Base-by-base conservation (phyloP, 1,140 invertebrate species). In the Sarcophaga peregrina region DNA sequence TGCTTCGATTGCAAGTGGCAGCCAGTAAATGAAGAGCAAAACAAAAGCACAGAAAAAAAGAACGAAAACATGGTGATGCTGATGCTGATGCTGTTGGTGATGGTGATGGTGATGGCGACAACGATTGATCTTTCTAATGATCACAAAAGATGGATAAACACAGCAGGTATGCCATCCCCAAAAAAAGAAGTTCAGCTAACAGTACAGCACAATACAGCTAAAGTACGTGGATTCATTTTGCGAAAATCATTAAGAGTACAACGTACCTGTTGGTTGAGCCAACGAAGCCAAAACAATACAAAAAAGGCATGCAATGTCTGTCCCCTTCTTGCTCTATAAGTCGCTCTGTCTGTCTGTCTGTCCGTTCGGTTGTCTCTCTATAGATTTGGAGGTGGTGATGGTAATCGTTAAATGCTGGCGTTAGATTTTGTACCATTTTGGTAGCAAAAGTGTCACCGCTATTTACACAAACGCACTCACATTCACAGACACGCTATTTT, bases 111-210 rank as follows among this genome's bases (percentile, higher is more conserved):
- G 75, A 50, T 78, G 75, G 75, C 75, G 75, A 78, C 75, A 78
- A 78, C 75, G 75, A 78, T 78, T 78, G 75, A 78, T 78, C 75
- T 78, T 78, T 78, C 75, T 78, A 78, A 78, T 78, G 75, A 78
- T 78, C 75, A 78, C 47, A 52, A 78, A 78, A 78, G 75, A 78
- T 78, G 75, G 75, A 78, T 78, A 78, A 78, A 78, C 75, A 78
- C 75, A 48, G 75, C 75, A 78, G n/a, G 75, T 50, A n/a, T 78
- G 47, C 47, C 48, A 78, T n/a, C 47, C 48, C n/a, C 50, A 20
- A 78, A 15, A 78, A 78, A 78, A 50, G 8, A 78, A 78, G n/a
- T 11, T 37, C 25, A 52, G 48, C 62, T 68, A 8, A 15, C 17
- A 68, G 62, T 10, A 20, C 17, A 52, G 68, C 11, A 25, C 72